Conservation (phyloP, 2,113 vertebrate species). For the Tetrao urogallus region DNA sequence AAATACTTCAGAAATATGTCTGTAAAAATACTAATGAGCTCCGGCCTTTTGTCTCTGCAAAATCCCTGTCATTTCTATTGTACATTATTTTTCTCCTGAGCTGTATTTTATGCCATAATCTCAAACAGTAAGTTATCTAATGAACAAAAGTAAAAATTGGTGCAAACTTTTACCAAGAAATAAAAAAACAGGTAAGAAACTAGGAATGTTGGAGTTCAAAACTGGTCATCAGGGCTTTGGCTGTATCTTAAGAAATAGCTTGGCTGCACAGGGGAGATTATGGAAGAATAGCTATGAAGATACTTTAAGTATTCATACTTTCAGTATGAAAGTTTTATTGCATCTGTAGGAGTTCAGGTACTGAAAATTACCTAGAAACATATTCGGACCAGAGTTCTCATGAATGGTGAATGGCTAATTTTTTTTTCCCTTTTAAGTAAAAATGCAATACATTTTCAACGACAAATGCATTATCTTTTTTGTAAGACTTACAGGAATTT, state of each 20-base stretch:
- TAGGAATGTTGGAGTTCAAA: background rate
- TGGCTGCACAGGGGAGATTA: background rate
- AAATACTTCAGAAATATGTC: background rate
- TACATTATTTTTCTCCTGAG: background rate
- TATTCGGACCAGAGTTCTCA: background rate
- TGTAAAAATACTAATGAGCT: background rate
- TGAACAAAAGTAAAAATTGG: background rate
- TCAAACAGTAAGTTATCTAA: background rate
- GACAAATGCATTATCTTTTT: background rate
- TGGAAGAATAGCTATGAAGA: background rate
- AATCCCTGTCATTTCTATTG: background rate
- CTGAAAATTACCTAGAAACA: background rate
- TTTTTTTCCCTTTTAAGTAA: background rate
- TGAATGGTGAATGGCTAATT: background rate
- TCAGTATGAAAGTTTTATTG: background rate
- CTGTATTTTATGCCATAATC: background rate
- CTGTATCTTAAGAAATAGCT: conserved; percentile 9
- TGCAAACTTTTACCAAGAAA: background rate
- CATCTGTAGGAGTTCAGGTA: background rate
- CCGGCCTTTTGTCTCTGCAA: background rate
- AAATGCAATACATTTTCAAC: background rate
- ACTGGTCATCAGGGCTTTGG: background rate
- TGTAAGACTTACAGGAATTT: background rate
- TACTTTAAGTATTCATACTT: background rate
- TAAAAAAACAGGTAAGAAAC: background rate